A percentile compares a stretch with the other conserved stretches of the same genome.
Evolutionary conservation across 2,797 vertebrate species (phyloP).

Genomic region (Tragopan temminckii): DNA sequence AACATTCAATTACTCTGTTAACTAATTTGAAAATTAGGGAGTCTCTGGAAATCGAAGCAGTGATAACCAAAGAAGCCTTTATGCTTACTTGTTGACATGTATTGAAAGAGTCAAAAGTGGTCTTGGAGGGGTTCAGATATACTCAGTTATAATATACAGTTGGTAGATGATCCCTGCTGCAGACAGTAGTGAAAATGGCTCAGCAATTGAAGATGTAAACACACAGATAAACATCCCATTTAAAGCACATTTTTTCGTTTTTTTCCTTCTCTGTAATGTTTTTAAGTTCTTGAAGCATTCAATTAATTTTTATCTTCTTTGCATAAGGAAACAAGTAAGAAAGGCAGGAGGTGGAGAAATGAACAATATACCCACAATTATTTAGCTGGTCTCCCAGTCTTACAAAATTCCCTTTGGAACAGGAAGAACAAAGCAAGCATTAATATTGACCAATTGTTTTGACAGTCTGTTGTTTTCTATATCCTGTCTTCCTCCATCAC

Average conservation of each 20-base stretch:
- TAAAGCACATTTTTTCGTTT: background rate
- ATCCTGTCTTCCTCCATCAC: background rate
- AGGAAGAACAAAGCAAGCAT: background rate
- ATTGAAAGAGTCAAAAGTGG: background rate
- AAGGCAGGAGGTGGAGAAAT: background rate
- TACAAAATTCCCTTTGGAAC: background rate
- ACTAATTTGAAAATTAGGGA: background rate
- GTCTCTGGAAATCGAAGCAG: background rate
- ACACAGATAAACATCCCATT: background rate
- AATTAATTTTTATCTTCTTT: background rate
- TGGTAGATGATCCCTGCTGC: background rate
- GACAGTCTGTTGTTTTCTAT: background rate
- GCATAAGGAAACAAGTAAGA: background rate
- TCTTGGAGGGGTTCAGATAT: background rate
- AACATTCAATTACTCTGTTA: background rate
- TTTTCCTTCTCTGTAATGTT: background rate
- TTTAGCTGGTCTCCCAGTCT: background rate
- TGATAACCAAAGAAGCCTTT: background rate
- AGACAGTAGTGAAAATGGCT: background rate
- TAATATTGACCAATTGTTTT: background rate
- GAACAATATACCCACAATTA: background rate
- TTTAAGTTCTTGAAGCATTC: background rate
- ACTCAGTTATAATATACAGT: background rate
- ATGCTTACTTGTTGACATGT: background rate
- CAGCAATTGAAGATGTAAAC: background rate